These are phyloP conservation scores for Sebastes itinus DNA, from an alignment of 2,797 vertebrate genomes.

Conservation along the genomic window DNA sequence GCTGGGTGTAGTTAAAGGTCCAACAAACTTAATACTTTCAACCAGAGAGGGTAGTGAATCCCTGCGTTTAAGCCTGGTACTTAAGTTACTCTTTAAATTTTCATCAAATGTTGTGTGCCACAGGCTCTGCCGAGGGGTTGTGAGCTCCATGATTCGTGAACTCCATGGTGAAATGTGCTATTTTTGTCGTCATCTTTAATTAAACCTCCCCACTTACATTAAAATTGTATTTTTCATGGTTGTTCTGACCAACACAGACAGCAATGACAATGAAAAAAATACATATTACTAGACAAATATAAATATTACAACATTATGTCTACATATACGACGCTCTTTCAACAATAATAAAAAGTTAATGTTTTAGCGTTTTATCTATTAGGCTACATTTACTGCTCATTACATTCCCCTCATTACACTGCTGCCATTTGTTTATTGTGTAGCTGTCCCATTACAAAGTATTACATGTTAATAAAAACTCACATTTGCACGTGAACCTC, in stretches of 20 bases:
- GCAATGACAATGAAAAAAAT: not conserved
- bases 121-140: not conserved
- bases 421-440: not conserved
- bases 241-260: not conserved
- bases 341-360: not conserved
- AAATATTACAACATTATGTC: not conserved
- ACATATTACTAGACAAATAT: not conserved
- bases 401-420: not conserved
- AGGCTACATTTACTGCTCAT: not conserved
- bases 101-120: not conserved
- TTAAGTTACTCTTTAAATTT: not conserved
- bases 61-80: not conserved
- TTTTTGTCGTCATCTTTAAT: not conserved
- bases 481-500: not conserved
- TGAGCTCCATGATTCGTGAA: not conserved
- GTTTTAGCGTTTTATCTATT: not conserved
- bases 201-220: not conserved
- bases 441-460: not conserved
- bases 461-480: not conserved
- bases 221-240: not conserved
- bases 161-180: not conserved
- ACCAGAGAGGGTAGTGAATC: not conserved
- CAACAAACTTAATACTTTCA: not conserved
- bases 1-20: not conserved
- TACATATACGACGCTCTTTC: not conserved